Evolutionary conservation across 2,888 invertebrate genomes (phyloP), one percentile per base, ranked within the genome.

Genomic region (Parthenolecanium corni): DNA sequence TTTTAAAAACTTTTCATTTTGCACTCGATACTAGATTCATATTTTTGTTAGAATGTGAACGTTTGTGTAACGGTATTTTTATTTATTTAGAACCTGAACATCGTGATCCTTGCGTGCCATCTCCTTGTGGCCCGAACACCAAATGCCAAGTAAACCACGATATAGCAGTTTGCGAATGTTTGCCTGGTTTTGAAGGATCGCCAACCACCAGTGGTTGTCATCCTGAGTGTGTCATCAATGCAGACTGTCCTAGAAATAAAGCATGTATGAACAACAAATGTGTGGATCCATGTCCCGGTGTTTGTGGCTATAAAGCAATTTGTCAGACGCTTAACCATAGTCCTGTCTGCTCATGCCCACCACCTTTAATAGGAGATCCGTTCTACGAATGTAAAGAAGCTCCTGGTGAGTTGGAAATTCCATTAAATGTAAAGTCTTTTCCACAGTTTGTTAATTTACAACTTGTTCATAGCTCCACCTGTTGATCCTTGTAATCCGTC

Each of bases 261-360:
- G 84, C 88, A 9, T 91, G 91, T 70, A 80, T 84, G 3, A 85
- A 85, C 70, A 82, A 83, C 66, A 88, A 84, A 73, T 91, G 90
- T 70, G 76, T 82, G 4, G 83, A 90, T 70, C 89, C 89, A 40
- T 91, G 90, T 69, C 80, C 80, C 18, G 87, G 88, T 40, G 81
- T 85, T 12, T 90, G 90, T 67, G 89, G 90, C 65, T 78, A 83
- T 67, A 80, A 80, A 54, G 86, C 92, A 1, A 76, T 82, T 67
- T 92, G 92, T 71, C 80, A 81, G 70, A 83, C 87, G 1, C 81
- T 88, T 66, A 86, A 89, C 71, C 92, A 92, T 72, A 86, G 84
- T 71, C 89, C 92, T 0, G 83, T 89, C 54, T 92, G 92, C 71
- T 84, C 81, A 67, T 92, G 92, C 71, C 82, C 84, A 65, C 77